A percentile compares a stretch with the other conserved stretches of the same genome.
Conservation (phyloP, 2,113 vertebrate species). For the Aptenodytes forsteri region DNA sequence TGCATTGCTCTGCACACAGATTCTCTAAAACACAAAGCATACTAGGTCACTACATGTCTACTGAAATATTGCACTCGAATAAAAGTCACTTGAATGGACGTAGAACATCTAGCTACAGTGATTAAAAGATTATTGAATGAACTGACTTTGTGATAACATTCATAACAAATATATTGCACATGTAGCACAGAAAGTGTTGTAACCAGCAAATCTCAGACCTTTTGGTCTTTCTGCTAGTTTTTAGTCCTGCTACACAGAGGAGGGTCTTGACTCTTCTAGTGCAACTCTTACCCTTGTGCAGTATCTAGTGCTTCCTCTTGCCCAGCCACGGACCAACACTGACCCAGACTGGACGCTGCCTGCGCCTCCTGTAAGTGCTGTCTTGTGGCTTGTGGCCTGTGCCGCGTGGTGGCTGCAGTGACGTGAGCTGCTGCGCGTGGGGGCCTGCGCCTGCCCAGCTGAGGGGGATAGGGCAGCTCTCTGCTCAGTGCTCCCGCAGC, state of each 20-base stretch:
- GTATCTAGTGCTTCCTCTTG: neutral
- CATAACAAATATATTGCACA: constrained; percentile 85
- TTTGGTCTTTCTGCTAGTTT: neutral
- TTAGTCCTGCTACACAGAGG: constrained; percentile 49
- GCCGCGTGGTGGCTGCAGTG: neutral
- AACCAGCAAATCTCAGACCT: constrained; percentile 15
- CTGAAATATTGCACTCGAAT: constrained; percentile 83
- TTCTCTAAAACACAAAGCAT: constrained; percentile 83
- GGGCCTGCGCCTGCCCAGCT: neutral
- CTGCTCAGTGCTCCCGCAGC: neutral
- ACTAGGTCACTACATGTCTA: constrained; percentile 82
- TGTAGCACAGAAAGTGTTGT: constrained; percentile 73
- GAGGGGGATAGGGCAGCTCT: neutral
- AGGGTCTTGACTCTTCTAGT: constrained; percentile 61
- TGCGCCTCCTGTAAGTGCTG: neutral
- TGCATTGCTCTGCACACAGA: constrained; percentile 79
- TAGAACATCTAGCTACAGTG: constrained; percentile 78
- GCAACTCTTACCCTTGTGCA: constrained; percentile 9
- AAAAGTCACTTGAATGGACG: constrained; percentile 80
- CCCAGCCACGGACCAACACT: neutral
- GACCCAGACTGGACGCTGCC: neutral
- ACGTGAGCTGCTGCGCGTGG: neutral
- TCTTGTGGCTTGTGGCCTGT: neutral
- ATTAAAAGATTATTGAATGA: constrained; percentile 71
- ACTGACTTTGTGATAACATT: constrained; percentile 75